phyloP scores from a whole-genome alignment of 1,140 invertebrate species.

The Aradophagus sp. region DNA sequence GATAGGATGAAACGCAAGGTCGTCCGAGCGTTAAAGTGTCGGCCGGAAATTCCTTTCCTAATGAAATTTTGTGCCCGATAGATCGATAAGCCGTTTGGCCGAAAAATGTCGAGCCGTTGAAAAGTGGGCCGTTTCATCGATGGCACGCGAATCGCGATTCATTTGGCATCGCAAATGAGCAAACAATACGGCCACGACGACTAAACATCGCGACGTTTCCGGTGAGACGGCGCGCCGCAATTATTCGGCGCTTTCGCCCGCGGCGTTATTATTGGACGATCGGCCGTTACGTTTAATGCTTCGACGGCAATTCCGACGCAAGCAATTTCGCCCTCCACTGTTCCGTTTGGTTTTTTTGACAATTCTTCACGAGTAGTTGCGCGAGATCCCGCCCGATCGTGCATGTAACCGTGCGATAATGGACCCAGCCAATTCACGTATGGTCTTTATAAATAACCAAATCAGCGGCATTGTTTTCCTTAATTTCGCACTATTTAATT shows the following conservation, averaged over 20 bases:
- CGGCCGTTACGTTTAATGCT: constrained; percentile 14
- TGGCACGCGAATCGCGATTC: constrained; percentile 1
- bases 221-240: constrained; percentile 1
- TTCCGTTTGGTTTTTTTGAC: constrained; percentile 10
- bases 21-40: no score
- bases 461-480: no score
- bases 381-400: constrained; percentile 4
- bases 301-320: constrained; percentile 17
- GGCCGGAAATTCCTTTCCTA: no score
- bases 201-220: constrained; percentile 13
- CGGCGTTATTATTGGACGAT: constrained; percentile 17
- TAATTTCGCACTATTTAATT: no score
- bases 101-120: no score
- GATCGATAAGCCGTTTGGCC: no score
- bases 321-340: constrained; percentile 23
- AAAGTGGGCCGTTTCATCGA: constrained; percentile 1
- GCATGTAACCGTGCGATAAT: background rate
- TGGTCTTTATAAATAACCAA: no score
- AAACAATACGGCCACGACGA: constrained; percentile 2
- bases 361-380: background rate
- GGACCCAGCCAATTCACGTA: no score
- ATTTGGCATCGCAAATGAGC: constrained; percentile 3
- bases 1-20: no score
- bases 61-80: no score
- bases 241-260: constrained; percentile 21